These are phyloP conservation scores for Ptychadena robeensis DNA, from an alignment of 2,797 vertebrate genomes.

Conservation along the genomic window DNA sequence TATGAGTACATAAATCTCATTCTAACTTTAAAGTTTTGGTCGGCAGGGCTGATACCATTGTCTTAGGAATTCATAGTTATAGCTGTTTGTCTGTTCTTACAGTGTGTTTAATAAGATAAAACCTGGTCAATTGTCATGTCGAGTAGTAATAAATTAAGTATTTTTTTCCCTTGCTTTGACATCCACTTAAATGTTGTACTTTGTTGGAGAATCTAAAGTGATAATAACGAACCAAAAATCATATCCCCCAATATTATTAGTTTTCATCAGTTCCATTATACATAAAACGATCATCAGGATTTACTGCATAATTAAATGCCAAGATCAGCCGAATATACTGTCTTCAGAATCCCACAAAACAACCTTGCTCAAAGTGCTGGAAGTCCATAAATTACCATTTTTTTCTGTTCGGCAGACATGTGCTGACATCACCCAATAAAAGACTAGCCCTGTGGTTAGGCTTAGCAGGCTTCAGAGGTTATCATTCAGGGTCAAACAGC, in stretches of 20 bases:
- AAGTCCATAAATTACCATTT: background rate
- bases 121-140: too few species aligned
- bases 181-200: background rate
- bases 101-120: too few species aligned
- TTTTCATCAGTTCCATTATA: background rate
- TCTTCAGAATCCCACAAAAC: background rate
- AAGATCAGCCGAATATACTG: constrained; percentile 1
- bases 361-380: background rate
- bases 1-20: too few species aligned
- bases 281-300: background rate
- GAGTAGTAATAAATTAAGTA: too few species aligned
- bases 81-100: too few species aligned
- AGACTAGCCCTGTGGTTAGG: constrained; percentile 20
- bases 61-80: too few species aligned
- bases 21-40: too few species aligned
- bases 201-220: background rate
- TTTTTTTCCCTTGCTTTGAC: too few species aligned
- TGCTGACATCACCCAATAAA: constrained; percentile 21
- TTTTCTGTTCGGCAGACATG: constrained; percentile 24
- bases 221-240: background rate
- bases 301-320: background rate
- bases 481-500: constrained; percentile 18
- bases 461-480: constrained; percentile 29
- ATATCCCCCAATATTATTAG: background rate
- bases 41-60: too few species aligned